Conservation (phyloP, 2,113 vertebrate genomes). For the Dendrocopos noguchii region DNA sequence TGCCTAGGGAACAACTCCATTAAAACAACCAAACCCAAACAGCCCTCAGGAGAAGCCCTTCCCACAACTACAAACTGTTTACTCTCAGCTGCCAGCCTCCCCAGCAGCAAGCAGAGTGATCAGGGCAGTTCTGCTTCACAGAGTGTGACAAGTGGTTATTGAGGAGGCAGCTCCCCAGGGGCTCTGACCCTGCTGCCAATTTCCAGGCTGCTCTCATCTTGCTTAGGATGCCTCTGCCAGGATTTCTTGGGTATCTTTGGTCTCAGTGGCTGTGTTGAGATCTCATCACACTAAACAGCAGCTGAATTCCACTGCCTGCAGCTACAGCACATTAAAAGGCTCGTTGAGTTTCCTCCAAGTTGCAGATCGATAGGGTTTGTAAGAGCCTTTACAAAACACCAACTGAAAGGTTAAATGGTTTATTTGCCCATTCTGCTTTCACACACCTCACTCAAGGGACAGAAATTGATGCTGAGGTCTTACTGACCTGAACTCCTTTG, state of each 20-base stretch:
- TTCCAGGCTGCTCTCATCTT: background rate
- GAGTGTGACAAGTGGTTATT: background rate
- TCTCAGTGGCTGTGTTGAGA: background rate
- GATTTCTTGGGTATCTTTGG: background rate
- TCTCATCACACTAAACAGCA: background rate
- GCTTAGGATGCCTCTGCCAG: background rate
- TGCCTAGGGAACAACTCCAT: background rate
- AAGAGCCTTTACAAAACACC: background rate
- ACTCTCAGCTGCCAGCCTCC: background rate
- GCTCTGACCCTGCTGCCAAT: background rate
- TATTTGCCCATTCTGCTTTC: constrained; percentile 9
- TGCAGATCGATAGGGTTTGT: background rate
- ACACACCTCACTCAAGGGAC: background rate
- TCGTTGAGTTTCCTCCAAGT: background rate
- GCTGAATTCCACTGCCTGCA: background rate
- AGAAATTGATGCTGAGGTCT: background rate
- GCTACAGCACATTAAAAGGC: background rate
- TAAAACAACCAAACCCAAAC: background rate
- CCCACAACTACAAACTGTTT: background rate
- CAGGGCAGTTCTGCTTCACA: background rate
- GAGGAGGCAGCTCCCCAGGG: background rate
- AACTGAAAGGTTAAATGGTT: background rate
- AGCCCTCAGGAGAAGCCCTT: background rate
- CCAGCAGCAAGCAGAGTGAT: background rate
- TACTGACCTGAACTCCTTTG: background rate